A percentile compares a stretch with the other conserved stretches of the same genome.
Conservation (phyloP, 2,797 vertebrate genomes). For the Melanogrammus aeglefinus region DNA sequence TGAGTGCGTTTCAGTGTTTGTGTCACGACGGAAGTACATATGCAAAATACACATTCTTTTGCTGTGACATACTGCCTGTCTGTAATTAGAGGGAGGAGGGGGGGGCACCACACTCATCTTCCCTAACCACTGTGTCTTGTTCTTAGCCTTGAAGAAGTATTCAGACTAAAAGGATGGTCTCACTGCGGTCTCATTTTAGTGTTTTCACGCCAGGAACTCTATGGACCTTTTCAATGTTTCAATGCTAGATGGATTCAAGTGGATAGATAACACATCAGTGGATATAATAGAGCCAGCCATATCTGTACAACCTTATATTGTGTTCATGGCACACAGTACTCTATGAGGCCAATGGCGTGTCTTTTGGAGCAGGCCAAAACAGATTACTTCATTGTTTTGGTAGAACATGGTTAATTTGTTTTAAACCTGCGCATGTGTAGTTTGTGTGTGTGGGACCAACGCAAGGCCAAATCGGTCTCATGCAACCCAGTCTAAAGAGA, state of each 20-base stretch:
- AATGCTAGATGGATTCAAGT: neutral
- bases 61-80: neutral
- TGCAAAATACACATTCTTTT: neutral
- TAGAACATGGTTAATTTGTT: slow-evolving; percentile 19
- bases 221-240: neutral
- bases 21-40: neutral
- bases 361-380: neutral
- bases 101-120: neutral
- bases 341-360: slow-evolving; percentile 28
- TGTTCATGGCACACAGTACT: slow-evolving; percentile 20
- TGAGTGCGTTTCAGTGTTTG: neutral
- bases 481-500: neutral
- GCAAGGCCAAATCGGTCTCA: slow-evolving; percentile 4
- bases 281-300: neutral
- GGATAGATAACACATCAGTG: neutral
- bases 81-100: neutral
- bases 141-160: neutral
- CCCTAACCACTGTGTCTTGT: too few relatives aligned
- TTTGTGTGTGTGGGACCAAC: slow-evolving; percentile 2
- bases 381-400: slow-evolving; percentile 36
- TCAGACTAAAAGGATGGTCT: neutral
- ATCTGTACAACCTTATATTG: slow-evolving; percentile 8
- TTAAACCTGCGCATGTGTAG: neutral
- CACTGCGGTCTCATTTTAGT: neutral
- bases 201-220: neutral